Evolutionary conservation across 2,113 vertebrate genomes (phyloP).

Genomic region (Otocyon megalotis): DNA sequence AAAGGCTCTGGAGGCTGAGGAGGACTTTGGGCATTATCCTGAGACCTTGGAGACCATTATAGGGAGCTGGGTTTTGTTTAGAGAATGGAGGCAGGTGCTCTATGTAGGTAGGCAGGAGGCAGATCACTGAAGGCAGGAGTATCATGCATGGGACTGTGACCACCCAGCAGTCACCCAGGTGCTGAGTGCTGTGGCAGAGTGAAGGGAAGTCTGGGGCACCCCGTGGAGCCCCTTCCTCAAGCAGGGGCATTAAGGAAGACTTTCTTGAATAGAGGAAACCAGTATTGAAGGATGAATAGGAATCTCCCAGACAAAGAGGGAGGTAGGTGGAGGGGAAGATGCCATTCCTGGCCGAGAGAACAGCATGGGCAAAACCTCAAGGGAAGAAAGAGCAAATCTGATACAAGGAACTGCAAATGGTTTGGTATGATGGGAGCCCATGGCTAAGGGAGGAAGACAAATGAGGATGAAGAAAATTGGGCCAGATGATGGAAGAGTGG

Average conservation of each 20-base stretch:
- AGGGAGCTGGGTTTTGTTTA: neutral
- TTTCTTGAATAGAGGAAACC: neutral
- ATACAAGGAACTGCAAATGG: neutral
- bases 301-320: neutral
- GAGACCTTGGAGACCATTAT: neutral
- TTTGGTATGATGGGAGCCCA: neutral
- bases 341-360: neutral
- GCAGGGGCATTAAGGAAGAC: neutral
- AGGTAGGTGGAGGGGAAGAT: neutral
- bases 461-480: neutral
- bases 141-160: accelerated
- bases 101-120: neutral
- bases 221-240: neutral
- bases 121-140: neutral
- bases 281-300: neutral
- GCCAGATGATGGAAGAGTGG: neutral
- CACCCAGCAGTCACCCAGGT: too few species aligned
- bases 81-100: neutral
- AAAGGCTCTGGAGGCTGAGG: neutral
- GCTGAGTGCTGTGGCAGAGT: neutral
- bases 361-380: neutral
- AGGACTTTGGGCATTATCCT: neutral
- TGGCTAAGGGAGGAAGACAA: neutral
- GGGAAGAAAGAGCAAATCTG: neutral
- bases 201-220: neutral